Conservation (phyloP, 2,888 invertebrate genomes). For the Apodemia hepburni region DNA sequence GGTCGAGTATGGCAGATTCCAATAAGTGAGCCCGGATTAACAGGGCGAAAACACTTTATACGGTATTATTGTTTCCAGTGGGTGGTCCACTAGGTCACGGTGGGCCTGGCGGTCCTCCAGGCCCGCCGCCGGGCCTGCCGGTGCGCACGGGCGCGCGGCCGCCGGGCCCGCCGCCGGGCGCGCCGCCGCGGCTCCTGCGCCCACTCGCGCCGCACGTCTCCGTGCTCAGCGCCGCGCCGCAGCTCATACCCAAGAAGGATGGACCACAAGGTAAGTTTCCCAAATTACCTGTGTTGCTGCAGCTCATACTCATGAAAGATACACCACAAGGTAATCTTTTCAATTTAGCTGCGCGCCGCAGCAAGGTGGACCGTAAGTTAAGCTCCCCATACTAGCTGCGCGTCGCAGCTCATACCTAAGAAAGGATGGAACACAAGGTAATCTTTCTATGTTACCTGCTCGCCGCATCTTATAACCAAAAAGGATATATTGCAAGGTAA, state of each 20-base stretch:
- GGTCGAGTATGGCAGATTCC: too few relatives aligned
- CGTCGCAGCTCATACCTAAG: conserved; percentile 52
- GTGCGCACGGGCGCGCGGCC: conserved; percentile 66
- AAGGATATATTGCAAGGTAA: too few relatives aligned
- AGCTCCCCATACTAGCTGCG: conserved; percentile 77
- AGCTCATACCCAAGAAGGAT: too few relatives aligned
- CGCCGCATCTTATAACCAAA: conserved; percentile 59
- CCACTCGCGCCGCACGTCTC: conserved; percentile 83
- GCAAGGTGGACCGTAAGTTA: too few relatives aligned
- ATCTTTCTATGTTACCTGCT: conserved; percentile 41
- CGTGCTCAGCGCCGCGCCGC: conserved; percentile 80
- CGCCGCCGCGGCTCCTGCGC: conserved; percentile 82
- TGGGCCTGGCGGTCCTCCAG: conserved; percentile 40
- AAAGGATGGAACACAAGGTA: too few relatives aligned
- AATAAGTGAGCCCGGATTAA: too few relatives aligned
- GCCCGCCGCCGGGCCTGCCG: conserved; percentile 54
- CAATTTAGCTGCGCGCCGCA: conserved; percentile 83
- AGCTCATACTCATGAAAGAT: conserved; percentile 82
- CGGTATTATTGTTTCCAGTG: conserved; percentile 7
- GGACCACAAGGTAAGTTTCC: too few relatives aligned
- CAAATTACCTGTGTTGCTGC: conserved; percentile 72
- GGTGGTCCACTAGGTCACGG: conserved; percentile 10
- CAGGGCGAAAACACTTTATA: too few relatives aligned
- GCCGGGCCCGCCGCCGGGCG: conserved; percentile 83
- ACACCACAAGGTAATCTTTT: too few relatives aligned